A percentile compares a stretch with the other conserved stretches of the same genome.
phyloP scores from a whole-genome alignment of 2,888 invertebrate species.

The Brachylomia viminalis region DNA sequence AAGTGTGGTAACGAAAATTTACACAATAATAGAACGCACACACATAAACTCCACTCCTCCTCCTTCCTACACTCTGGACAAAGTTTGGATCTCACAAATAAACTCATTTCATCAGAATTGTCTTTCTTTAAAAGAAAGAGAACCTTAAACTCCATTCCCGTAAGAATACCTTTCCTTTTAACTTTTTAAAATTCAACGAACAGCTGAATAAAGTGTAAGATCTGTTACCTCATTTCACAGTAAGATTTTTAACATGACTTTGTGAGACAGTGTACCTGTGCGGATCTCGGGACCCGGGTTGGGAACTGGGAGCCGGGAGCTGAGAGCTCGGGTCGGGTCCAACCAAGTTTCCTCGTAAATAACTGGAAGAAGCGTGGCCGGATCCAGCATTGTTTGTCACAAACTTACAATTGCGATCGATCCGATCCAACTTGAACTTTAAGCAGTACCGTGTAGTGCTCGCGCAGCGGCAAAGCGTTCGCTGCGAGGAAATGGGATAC shows the following conservation, averaged over 20 bases:
- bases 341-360: constrained; percentile 68
- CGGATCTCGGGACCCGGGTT: constrained; percentile 7
- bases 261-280: constrained; percentile 55
- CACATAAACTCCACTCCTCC: constrained; percentile 23
- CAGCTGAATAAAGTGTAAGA: constrained; percentile 63
- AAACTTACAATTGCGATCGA: constrained; percentile 60
- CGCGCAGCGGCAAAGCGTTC: constrained; percentile 15
- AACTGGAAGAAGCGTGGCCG: constrained; percentile 53
- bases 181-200: constrained; percentile 65
- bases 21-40: constrained; percentile 12
- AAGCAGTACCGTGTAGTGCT: constrained; percentile 27
- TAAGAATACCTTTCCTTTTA: constrained; percentile 61
- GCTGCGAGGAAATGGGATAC: constrained; percentile 58
- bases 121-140: constrained; percentile 61
- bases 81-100: constrained; percentile 55
- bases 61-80: constrained; percentile 25
- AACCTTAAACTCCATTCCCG: constrained; percentile 53
- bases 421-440: constrained; percentile 65
- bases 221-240: constrained; percentile 68
- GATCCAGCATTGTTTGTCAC: constrained; percentile 61
- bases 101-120: constrained; percentile 56
- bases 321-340: constrained; percentile 32
- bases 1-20: background rate
- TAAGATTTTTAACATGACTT: constrained; percentile 65
- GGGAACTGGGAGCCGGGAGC: constrained; percentile 20